Conservation (phyloP, 2,888 invertebrate species). For the Platycheirus albimanus region DNA sequence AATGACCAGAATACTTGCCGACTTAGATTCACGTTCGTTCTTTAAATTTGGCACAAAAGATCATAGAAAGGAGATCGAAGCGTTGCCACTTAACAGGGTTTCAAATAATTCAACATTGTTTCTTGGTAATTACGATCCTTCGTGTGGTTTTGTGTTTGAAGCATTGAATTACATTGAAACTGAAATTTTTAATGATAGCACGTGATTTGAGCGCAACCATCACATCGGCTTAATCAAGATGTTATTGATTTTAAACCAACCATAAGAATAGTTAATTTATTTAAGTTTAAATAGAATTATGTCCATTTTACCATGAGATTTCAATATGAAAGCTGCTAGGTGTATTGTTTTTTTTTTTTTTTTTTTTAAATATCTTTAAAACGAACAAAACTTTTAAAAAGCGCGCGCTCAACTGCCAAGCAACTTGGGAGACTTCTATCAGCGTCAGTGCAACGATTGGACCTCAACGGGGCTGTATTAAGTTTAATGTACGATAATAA, state of each 20-base stretch:
- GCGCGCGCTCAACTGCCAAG: background rate
- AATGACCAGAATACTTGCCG: conserved; percentile 86
- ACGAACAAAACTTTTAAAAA: background rate
- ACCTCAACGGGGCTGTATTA: conserved; percentile 3
- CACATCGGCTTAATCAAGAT: conserved; percentile 16
- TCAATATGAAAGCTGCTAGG: conserved; percentile 7
- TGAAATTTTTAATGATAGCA: conserved; percentile 78
- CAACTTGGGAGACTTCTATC: background rate
- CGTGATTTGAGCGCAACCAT: conserved; percentile 27
- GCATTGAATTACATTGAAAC: conserved; percentile 81
- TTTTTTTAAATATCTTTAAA: too few species aligned
- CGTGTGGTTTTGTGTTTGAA: conserved; percentile 79
- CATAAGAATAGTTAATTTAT: conserved; percentile 45
- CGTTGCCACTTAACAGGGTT: conserved; percentile 77
- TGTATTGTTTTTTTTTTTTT: background rate
- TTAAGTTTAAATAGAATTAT: conserved; percentile 45
- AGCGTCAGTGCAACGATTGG: too few species aligned
- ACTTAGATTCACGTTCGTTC: conserved; percentile 81
- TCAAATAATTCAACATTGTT: conserved; percentile 66
- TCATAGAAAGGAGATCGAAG: conserved; percentile 79
- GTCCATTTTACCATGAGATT: conserved; percentile 6
- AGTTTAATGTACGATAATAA: conserved; percentile 35
- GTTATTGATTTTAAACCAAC: conserved; percentile 3
- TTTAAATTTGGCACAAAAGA: conserved; percentile 79
- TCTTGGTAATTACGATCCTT: conserved; percentile 79